phyloP scores from a whole-genome alignment of 2,113 vertebrate genomes.

The Anseranas semipalmata region DNA sequence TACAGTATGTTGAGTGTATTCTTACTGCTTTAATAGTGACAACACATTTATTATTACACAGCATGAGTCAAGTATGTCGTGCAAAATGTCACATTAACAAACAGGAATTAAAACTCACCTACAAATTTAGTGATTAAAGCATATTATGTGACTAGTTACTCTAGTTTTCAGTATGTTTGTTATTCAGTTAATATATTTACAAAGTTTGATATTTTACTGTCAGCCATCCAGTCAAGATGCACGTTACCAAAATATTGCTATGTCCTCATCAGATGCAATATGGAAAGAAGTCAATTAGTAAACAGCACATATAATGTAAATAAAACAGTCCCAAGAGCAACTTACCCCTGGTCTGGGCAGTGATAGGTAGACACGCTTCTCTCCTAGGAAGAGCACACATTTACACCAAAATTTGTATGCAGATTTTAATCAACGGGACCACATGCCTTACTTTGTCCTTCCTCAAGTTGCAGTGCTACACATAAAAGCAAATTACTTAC shows the following conservation, averaged over 20 bases:
- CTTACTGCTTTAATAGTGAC: background rate
- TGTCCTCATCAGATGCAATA: background rate
- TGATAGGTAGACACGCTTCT: slow-evolving; percentile 93
- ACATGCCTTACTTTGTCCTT: background rate
- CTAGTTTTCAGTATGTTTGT: background rate
- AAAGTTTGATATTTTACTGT: background rate
- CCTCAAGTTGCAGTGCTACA: background rate
- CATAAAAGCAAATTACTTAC: slow-evolving; percentile 24
- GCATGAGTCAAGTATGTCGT: fast-evolving
- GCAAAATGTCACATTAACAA: background rate
- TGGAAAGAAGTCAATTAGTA: background rate
- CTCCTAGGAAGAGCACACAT: slow-evolving; percentile 84
- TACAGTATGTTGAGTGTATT: background rate
- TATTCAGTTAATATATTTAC: background rate
- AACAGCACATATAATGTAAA: background rate
- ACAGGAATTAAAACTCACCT: background rate
- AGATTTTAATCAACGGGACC: background rate
- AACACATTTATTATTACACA: background rate
- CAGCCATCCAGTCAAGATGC: background rate
- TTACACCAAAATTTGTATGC: slow-evolving; percentile 47
- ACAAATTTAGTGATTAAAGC: background rate
- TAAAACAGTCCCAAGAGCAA: slow-evolving; percentile 14
- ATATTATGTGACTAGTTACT: background rate
- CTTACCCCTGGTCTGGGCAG: slow-evolving; percentile 95
- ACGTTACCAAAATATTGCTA: background rate